Conservation (phyloP, 2,113 vertebrate genomes). For the Engraulis encrasicolus region DNA sequence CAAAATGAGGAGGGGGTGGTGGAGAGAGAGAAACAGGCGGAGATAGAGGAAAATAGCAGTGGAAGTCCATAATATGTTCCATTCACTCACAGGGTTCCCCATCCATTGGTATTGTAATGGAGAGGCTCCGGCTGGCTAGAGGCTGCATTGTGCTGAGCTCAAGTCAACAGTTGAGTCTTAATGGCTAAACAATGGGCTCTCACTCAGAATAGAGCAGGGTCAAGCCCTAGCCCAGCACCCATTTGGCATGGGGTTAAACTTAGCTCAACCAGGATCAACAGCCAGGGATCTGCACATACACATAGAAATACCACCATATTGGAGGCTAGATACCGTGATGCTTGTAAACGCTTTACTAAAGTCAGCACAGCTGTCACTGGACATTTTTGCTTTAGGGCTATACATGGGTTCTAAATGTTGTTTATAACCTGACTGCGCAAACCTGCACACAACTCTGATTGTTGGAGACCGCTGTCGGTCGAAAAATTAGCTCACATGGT, state of each 20-base stretch:
- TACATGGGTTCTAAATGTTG: no score
- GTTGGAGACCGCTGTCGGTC: no score
- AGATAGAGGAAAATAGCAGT: slow-evolving; percentile 29
- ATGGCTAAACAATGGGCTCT: slow-evolving; percentile 42
- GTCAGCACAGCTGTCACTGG: no score
- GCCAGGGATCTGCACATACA: neutral
- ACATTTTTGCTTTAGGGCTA: no score
- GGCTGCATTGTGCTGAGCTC: slow-evolving; percentile 48
- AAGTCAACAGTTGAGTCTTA: slow-evolving; percentile 51
- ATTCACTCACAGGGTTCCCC: slow-evolving; percentile 43
- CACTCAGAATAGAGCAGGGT: slow-evolving; percentile 24
- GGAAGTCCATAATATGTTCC: slow-evolving; percentile 41
- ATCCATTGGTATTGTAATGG: slow-evolving; percentile 55
- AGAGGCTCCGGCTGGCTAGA: slow-evolving; percentile 51
- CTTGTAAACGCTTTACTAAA: no score
- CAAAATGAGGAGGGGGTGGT: no score
- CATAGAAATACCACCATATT: neutral
- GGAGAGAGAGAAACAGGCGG: neutral
- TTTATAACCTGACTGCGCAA: no score
- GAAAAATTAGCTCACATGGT: no score
- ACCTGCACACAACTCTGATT: no score
- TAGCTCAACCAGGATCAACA: neutral
- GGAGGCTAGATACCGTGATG: no score
- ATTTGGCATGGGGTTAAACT: neutral
- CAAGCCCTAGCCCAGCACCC: neutral